Evolutionary conservation across 1,140 invertebrate genomes (phyloP).

Genomic region (Drosophila bocqueti): DNA sequence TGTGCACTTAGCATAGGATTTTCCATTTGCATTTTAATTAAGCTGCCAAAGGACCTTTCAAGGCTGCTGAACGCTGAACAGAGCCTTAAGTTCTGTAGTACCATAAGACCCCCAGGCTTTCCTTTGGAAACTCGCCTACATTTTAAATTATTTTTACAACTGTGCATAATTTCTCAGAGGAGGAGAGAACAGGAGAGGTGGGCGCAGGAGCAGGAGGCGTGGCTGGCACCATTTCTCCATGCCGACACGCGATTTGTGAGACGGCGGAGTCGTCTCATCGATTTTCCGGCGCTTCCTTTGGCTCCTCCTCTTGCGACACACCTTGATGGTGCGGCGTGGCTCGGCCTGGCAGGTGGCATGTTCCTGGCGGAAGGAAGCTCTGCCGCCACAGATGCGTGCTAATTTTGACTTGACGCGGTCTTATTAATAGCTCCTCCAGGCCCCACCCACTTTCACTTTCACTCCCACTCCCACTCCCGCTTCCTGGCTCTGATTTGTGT

Average conservation of each 20-base stretch:
- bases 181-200: neutral
- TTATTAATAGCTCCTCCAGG: constrained; percentile 31
- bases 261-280: constrained; percentile 32
- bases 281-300: constrained; percentile 30
- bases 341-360: constrained; percentile 29
- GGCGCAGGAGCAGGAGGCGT: constrained; percentile 1
- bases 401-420: constrained; percentile 29
- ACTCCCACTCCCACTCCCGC: too few species aligned
- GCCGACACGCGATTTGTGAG: constrained; percentile 51
- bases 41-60: neutral
- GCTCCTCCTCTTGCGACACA: constrained; percentile 18
- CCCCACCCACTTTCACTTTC: neutral
- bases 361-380: constrained; percentile 16
- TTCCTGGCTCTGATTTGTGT: constrained; percentile 29
- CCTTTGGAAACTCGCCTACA: constrained; percentile 1
- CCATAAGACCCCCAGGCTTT: constrained; percentile 1
- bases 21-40: constrained; percentile 65
- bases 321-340: constrained; percentile 18
- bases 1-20: constrained; percentile 27
- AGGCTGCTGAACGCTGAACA: neutral
- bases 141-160: constrained; percentile 30
- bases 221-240: constrained; percentile 27
- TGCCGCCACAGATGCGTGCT: constrained; percentile 29
- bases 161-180: constrained; percentile 1
- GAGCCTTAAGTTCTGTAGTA: neutral